These are phyloP conservation scores for Phyllotreta cruciferae DNA, from an alignment of 2,888 invertebrate genomes.

Conservation along the genomic window DNA sequence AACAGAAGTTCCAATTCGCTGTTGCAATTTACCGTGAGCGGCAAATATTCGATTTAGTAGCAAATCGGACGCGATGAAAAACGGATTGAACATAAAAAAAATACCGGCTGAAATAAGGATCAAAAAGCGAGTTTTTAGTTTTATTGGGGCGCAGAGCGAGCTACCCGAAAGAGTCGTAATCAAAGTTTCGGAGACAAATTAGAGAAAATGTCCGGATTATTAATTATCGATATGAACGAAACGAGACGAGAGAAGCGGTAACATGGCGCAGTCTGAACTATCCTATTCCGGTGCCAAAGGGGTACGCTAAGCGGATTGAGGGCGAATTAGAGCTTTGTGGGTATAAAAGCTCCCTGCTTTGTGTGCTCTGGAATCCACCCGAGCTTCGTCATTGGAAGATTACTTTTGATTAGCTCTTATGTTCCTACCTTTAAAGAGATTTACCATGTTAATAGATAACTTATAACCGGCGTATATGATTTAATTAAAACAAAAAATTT, in stretches of 20 bases:
- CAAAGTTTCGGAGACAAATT: constrained; percentile 25
- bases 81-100: not conserved
- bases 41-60: too few relatives aligned
- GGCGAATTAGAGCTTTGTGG: constrained; percentile 52
- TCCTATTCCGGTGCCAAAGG: constrained; percentile 46
- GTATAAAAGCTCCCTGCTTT: constrained; percentile 50
- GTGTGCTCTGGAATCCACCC: constrained; percentile 44
- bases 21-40: too few relatives aligned
- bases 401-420: constrained; percentile 51
- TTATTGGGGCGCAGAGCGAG: constrained; percentile 15
- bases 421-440: constrained; percentile 42
- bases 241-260: constrained; percentile 34
- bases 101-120: constrained; percentile 4
- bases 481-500: too few relatives aligned
- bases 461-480: constrained; percentile 28
- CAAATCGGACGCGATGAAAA: too few relatives aligned
- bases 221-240: constrained; percentile 43
- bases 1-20: too few relatives aligned
- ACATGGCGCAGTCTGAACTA: constrained; percentile 40
- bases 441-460: constrained; percentile 42
- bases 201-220: constrained; percentile 38
- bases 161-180: constrained; percentile 29
- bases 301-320: constrained; percentile 55
- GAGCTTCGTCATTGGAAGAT: constrained; percentile 51
- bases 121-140: constrained; percentile 17